Percentiles rank a stretch among this genome's conserved stretches.
Conservation (phyloP, 2,113 vertebrate genomes). For the Strix aluco region DNA sequence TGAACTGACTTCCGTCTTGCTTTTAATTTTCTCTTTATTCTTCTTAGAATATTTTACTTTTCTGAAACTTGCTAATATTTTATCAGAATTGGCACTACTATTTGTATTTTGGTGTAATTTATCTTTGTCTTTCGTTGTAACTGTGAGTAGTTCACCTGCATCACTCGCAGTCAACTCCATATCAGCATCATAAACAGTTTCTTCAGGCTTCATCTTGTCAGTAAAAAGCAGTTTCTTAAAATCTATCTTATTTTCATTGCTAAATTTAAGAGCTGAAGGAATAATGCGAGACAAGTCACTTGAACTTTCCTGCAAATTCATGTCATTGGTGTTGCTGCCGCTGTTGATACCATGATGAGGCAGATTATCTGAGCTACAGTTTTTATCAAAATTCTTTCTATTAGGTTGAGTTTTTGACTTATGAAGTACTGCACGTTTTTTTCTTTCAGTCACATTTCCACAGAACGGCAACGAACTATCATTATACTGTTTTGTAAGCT, state of each 20-base stretch:
- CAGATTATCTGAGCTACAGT: background rate
- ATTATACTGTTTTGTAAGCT: background rate
- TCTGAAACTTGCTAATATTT: conserved; percentile 56
- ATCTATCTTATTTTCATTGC: background rate
- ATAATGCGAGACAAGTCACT: background rate
- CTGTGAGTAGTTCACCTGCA: conserved; percentile 60
- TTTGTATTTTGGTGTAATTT: conserved; percentile 15
- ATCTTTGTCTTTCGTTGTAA: conserved; percentile 57
- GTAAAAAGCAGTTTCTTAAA: background rate
- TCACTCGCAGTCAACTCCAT: conserved; percentile 78
- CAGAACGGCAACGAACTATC: background rate
- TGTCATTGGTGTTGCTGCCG: background rate
- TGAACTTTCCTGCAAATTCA: background rate
- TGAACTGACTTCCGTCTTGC: background rate
- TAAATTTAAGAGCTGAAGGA: conserved; percentile 1
- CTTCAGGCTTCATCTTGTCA: conserved; percentile 52
- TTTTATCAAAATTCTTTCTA: conserved; percentile 15
- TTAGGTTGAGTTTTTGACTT: background rate
- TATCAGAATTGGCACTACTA: conserved; percentile 4
- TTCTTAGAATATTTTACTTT: conserved; percentile 69
- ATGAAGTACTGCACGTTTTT: background rate
- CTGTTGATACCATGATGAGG: background rate
- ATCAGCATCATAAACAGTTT: conserved; percentile 74
- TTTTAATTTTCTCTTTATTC: conserved; percentile 56
- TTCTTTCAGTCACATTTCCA: conserved; percentile 56